A percentile compares a stretch with the other conserved stretches of the same genome.
These are phyloP conservation scores for Morone saxatilis DNA, from an alignment of 2,113 vertebrate species.

Conservation along the genomic window DNA sequence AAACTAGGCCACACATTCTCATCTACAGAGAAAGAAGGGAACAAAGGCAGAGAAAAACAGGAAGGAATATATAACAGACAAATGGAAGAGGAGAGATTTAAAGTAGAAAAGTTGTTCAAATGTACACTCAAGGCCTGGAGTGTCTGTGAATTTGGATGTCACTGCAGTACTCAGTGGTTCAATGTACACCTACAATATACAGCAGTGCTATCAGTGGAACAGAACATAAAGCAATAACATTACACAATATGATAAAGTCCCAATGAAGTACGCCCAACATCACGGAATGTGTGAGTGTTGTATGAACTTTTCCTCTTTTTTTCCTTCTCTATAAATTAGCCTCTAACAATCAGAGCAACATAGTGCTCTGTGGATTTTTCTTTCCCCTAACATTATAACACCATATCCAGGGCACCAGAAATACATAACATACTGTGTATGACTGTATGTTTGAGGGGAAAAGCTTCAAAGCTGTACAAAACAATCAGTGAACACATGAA, in stretches of 20 bases:
- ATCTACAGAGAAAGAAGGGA: conserved; percentile 1
- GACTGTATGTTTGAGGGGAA: not conserved
- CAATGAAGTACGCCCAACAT: not conserved
- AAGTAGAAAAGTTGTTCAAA: not conserved
- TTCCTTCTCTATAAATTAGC: not conserved
- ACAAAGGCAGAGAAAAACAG: not conserved
- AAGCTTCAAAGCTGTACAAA: not conserved
- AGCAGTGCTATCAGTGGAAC: not conserved
- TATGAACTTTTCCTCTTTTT: not conserved
- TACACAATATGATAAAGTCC: conserved; percentile 44
- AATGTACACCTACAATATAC: not conserved
- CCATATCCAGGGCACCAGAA: too few species aligned
- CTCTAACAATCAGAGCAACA: not conserved
- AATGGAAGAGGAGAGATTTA: not conserved
- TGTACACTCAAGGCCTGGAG: not conserved
- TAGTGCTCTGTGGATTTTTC: not conserved
- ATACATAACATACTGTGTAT: not conserved
- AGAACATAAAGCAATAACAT: conserved; percentile 10
- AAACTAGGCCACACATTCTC: conserved; percentile 49
- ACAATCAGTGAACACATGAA: not conserved
- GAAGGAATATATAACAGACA: not conserved
- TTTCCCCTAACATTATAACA: not conserved
- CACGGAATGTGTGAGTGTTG: not conserved
- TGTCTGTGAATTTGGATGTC: not conserved
- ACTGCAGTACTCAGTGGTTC: not conserved